Conservation (phyloP, 2,797 vertebrate genomes). For the Enteromius afrohamiltoni region DNA sequence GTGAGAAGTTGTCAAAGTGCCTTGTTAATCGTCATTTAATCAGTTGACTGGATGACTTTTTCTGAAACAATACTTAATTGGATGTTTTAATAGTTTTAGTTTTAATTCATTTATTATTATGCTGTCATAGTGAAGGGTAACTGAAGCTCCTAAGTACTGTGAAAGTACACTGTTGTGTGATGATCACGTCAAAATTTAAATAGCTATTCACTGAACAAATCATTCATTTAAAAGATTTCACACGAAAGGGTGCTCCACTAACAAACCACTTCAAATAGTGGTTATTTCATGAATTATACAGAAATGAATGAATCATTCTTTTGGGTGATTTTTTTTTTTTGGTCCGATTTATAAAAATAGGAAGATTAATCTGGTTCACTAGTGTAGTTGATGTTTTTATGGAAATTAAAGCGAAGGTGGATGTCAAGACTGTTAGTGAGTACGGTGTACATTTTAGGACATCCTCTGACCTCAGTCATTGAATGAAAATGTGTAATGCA, state of each 20-base stretch:
- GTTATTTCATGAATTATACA: neutral
- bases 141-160: neutral
- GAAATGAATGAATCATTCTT: neutral
- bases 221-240: neutral
- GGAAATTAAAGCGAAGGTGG: neutral
- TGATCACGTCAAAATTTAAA: neutral
- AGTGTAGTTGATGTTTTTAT: neutral
- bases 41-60: neutral
- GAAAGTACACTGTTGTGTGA: neutral
- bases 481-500: too few relatives aligned
- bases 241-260: neutral
- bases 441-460: too few relatives aligned
- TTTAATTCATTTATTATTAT: neutral
- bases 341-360: neutral
- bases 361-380: neutral
- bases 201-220: neutral
- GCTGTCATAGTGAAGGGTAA: neutral
- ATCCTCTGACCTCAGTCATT: too few relatives aligned
- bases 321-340: neutral
- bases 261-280: neutral
- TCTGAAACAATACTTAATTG: neutral
- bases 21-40: neutral
- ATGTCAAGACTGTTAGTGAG: neutral
- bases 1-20: slow-evolving; percentile 68
- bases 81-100: neutral